phyloP scores from a whole-genome alignment of 2,113 vertebrate species.

The Syngnathus scovelli region DNA sequence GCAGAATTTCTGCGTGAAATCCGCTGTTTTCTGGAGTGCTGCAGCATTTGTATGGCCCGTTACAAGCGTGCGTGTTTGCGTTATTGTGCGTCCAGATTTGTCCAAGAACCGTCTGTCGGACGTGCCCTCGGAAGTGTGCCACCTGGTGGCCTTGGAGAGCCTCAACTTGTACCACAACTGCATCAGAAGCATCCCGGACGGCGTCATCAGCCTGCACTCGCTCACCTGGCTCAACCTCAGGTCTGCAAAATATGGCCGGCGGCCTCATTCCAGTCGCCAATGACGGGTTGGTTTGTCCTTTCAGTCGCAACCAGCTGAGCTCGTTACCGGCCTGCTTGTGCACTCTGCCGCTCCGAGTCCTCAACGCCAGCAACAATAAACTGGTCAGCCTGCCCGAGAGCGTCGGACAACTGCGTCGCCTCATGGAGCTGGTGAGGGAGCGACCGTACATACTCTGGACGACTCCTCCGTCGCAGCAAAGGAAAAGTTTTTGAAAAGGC shows the following conservation, averaged over 20 bases:
- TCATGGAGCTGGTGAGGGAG: slow-evolving; percentile 89
- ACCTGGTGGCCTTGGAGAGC: slow-evolving; percentile 88
- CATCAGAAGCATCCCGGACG: slow-evolving; percentile 88
- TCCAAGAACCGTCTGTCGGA: slow-evolving; percentile 91
- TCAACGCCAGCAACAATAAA: slow-evolving; percentile 98
- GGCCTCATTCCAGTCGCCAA: background rate
- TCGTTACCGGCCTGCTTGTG: slow-evolving; percentile 86
- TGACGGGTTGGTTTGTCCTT: slow-evolving; percentile 11
- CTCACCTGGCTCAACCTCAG: slow-evolving; percentile 91
- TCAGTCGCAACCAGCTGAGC: slow-evolving; percentile 92
- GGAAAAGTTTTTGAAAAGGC: background rate
- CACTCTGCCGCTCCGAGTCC: slow-evolving; percentile 88
- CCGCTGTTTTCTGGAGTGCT: slow-evolving; percentile 10
- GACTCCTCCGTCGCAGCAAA: background rate
- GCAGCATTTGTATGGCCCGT: background rate
- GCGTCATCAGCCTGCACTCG: slow-evolving; percentile 81
- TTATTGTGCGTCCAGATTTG: slow-evolving; percentile 71
- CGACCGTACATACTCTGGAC: no score
- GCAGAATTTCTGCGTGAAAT: background rate
- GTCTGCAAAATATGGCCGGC: slow-evolving; percentile 52
- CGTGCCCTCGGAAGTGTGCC: slow-evolving; percentile 82
- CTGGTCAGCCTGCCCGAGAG: slow-evolving; percentile 87
- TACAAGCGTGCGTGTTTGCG: no score
- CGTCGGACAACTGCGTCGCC: slow-evolving; percentile 83
- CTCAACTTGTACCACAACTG: slow-evolving; percentile 95